Base-by-base conservation (phyloP, 92 coral and sea anemone genomes). In the Porites cylindrica region DNA sequence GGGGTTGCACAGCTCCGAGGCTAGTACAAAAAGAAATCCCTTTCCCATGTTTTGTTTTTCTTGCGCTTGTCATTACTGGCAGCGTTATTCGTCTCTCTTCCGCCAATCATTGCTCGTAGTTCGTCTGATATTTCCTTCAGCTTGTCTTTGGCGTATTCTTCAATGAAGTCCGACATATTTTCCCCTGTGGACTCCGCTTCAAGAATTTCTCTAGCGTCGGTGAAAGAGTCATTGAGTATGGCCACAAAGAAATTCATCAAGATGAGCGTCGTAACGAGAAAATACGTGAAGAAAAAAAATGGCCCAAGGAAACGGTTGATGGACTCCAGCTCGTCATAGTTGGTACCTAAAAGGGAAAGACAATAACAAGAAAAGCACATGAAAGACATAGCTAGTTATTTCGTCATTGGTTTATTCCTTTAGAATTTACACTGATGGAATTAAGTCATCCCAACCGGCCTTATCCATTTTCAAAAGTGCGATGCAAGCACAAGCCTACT, bases 201-300 rank as follows among this genome's bases (percentile, higher is more conserved):
- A 52, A 88, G 67, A 20, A 70, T 66, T 17, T 94, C 87, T 12
- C 88, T 88, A 12, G 92, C 88, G 9, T 95, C 98, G 1, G 89
- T 90, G 86, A 96, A 95, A 21, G 98, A 91, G 54, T 96, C 99
- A 74, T 93, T 95, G 13, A 96, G 67, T 77, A 96, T 96, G 26
- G 99, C 90, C 52, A 96, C 82, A 79, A 96, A 96, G 66, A 96
- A 91, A 83, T 96, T 96, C 80, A 96, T 90, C 78, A 95, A 63
- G 66, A 96, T 82, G 69, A 96, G 58, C 0, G 92, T 86, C 83
- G 93, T 95, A 5, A 88, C 53, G 85, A 91, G 65, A 26, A 90
- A 89, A 81, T 91, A 96, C 18, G 89, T 12, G 62, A 96, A 93
- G 51, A 96, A 53, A 84, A 95, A 96, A 80, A 96, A 65, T 1